Evolutionary conservation across 2,113 vertebrate genomes (phyloP), one percentile per base, ranked within the genome.

Genomic region (Scartelaos histophorus): DNA sequence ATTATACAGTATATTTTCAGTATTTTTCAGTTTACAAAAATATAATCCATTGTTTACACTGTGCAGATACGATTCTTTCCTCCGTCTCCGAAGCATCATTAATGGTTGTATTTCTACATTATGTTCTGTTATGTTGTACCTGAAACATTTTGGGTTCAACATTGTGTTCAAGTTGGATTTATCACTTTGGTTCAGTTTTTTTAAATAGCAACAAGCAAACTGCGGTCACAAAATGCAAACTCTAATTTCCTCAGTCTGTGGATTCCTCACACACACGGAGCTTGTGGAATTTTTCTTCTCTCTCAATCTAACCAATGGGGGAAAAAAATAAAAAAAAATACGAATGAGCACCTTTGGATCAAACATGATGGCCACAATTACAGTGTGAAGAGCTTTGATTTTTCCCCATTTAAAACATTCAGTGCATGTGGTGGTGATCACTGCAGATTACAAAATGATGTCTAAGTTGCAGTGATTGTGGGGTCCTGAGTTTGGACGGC

Each of bases 251-350:
- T 24, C 1, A 67, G 58, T 29, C 29, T 71, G 70, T 67, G 57
- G 24, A 6, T 67, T 69, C 69, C 65, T 78, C 70, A 85, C 35
- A 70, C 79, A 74, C 66, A 13, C n/a, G 25, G 56, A 58, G 56
- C 56, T 21, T 72, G 57, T 71, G 49, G 81, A 45, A 71, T 67
- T 29, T n/a, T 4, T 29, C 29, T 29, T 12, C 54, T 0, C 21
- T 22, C 78, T 84, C 80, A 86, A 87, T 80, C 64, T 70, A 78
- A 24, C 16, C 29, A 69, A n/a, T n/a, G n/a, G 9, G 22, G 58
- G 47, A 43, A 29, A 64, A 78, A 64, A 35, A 45, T 53, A 71
- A 54, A 24, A 38, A 38, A 51, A 74, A 7, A n/a, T 72, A n/a
- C n/a, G 67, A 57, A 25, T 71, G 19, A 61, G 19, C 45, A 24